phyloP scores from a whole-genome alignment of 2,888 invertebrate genomes.

The Lochmaea crataegi region DNA sequence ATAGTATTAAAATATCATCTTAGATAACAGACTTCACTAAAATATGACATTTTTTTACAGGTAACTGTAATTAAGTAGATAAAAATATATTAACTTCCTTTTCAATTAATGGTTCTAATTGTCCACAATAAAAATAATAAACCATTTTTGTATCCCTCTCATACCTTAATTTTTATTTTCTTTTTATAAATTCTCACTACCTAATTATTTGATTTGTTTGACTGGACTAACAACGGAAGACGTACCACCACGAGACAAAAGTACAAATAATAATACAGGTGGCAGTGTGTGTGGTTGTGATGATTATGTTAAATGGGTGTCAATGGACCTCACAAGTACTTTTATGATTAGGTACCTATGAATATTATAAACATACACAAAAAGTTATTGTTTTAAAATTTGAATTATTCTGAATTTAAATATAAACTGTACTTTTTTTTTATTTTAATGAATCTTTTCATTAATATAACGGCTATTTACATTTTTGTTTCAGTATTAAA shows the following conservation, averaged over 20 bases:
- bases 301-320: conserved; percentile 3
- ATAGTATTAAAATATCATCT: too few relatives aligned
- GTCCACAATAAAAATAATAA: too few relatives aligned
- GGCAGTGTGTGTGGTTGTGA: conserved; percentile 1
- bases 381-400: not conserved
- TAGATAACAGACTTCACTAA: too few relatives aligned
- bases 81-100: too few relatives aligned
- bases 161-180: too few relatives aligned
- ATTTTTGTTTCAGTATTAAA: too few relatives aligned
- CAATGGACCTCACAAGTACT: conserved; percentile 4
- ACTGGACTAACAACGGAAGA: not conserved
- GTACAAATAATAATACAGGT: conserved; percentile 8
- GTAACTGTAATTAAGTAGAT: too few relatives aligned
- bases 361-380: not conserved
- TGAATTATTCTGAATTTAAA: not conserved
- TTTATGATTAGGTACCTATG: not conserved
- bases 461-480: not conserved
- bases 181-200: not conserved
- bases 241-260: not conserved
- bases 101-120: too few relatives aligned
- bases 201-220: not conserved
- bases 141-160: too few relatives aligned
- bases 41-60: too few relatives aligned
- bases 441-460: not conserved
- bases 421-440: not conserved